Conservation (phyloP, 2,797 vertebrate genomes). For the Pelobates cultripes region DNA sequence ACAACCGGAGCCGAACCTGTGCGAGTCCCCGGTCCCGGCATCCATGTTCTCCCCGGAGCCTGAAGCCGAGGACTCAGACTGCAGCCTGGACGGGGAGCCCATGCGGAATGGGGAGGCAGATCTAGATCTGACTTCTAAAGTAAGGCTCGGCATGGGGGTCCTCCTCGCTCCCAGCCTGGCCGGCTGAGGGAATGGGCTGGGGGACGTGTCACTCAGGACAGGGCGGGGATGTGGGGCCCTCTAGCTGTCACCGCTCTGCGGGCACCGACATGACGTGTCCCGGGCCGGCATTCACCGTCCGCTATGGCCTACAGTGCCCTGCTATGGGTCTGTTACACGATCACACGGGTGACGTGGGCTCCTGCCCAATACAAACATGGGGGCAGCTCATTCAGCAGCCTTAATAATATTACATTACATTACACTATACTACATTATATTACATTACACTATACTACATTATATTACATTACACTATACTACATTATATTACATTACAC, state of each 20-base stretch:
- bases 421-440: too few species aligned
- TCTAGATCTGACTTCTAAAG: conserved; percentile 89
- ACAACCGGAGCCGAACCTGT: conserved; percentile 57
- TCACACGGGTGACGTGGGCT: too few species aligned
- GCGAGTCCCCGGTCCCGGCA: conserved; percentile 81
- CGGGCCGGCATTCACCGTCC: background rate
- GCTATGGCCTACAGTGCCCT: too few species aligned
- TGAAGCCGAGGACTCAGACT: conserved; percentile 66
- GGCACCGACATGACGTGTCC: background rate
- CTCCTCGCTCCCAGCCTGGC: background rate
- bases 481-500: too few species aligned
- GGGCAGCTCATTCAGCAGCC: too few species aligned
- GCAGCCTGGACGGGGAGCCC: conserved; percentile 70
- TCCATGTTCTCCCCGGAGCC: conserved; percentile 91
- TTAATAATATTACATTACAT: too few species aligned
- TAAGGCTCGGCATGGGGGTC: conserved; percentile 65
- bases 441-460: too few species aligned
- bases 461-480: too few species aligned
- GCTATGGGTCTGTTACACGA: too few species aligned
- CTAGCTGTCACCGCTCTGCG: background rate
- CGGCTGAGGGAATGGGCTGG: conserved; percentile 1
- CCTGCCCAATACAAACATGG: too few species aligned
- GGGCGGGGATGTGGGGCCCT: background rate
- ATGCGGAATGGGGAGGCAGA: conserved; percentile 81
- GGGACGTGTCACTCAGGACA: conserved; percentile 20